Percentiles rank a stretch among this genome's conserved stretches.
Evolutionary conservation across 1,140 invertebrate genomes (phyloP).

Genomic region (Aphis craccivora): DNA sequence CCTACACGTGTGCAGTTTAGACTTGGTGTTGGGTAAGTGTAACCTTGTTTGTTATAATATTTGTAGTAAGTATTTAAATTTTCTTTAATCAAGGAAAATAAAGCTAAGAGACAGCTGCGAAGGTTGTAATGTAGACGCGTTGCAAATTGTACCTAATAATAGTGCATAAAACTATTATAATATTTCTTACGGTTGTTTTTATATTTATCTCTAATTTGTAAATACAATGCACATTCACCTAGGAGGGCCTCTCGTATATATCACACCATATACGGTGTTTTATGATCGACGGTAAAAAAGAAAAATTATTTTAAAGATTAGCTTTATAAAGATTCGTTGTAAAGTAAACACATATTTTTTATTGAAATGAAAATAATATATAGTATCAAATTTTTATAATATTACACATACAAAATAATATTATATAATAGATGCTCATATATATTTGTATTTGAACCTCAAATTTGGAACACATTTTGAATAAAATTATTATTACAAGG

Average conservation of each 20-base stretch:
- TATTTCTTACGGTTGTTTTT: background rate
- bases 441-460: background rate
- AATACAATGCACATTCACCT: constrained; percentile 5
- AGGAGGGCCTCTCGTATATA: background rate
- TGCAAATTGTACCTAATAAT: background rate
- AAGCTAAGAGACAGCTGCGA: background rate
- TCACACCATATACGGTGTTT: background rate
- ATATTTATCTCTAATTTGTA: background rate
- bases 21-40: constrained; percentile 38
- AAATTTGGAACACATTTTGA: background rate
- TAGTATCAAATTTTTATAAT: background rate
- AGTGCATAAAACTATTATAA: background rate
- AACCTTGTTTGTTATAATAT: background rate
- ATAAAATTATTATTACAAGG: background rate
- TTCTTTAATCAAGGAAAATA: background rate
- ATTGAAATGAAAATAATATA: background rate
- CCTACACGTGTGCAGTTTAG: constrained; percentile 25
- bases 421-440: background rate
- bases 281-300: background rate
- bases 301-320: background rate
- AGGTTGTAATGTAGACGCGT: background rate
- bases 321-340: background rate
- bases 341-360: background rate
- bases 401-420: too few relatives aligned
- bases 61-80: background rate